A percentile compares a stretch with the other conserved stretches of the same genome.
Evolutionary conservation across 2,113 vertebrate genomes (phyloP).

Genomic region (Alouatta palliata): DNA sequence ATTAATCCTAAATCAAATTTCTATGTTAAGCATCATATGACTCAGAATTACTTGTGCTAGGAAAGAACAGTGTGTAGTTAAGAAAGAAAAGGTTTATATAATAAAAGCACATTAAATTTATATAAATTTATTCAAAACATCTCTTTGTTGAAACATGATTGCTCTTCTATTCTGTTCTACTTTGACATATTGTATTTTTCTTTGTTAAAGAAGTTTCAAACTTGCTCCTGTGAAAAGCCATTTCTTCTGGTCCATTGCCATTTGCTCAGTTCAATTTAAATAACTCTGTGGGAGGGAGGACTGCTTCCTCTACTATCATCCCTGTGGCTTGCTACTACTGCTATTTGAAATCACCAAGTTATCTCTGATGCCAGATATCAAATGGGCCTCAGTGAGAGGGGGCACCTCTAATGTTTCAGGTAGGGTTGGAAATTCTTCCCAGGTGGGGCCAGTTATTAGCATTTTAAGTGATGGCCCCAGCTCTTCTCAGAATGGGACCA

Average conservation of each 20-base stretch:
- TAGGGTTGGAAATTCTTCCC: background rate
- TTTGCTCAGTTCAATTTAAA: background rate
- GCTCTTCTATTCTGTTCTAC: background rate
- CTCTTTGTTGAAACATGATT: conserved; percentile 28
- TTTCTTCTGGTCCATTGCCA: background rate
- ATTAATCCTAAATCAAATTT: background rate
- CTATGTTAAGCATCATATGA: background rate
- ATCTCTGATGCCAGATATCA: background rate
- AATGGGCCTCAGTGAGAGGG: background rate
- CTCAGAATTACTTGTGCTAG: background rate
- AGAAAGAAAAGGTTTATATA: background rate
- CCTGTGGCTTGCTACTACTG: background rate
- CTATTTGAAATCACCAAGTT: background rate
- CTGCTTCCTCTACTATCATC: background rate
- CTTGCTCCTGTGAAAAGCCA: background rate
- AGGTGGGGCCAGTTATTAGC: background rate
- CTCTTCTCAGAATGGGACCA: background rate
- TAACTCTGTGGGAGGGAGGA: background rate
- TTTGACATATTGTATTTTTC: background rate
- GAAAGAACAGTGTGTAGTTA: background rate
- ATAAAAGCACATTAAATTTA: background rate
- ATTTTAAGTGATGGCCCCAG: background rate
- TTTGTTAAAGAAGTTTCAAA: conserved; percentile 8
- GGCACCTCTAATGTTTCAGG: background rate
- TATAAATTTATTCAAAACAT: background rate